phyloP scores from a whole-genome alignment of 2,797 vertebrate species.

The Crocidura indochinensis region DNA sequence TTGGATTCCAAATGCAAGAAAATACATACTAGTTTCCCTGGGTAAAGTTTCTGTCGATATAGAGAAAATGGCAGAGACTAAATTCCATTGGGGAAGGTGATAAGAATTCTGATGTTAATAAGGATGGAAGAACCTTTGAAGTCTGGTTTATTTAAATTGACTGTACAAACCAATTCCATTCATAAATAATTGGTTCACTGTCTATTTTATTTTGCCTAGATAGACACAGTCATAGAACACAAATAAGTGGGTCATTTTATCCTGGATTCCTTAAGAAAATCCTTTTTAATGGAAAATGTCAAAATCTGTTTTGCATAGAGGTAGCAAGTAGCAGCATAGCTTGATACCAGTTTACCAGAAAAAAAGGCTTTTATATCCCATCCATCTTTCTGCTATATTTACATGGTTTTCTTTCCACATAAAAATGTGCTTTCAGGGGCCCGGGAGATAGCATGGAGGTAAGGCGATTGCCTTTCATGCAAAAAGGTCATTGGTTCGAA shows the following conservation, averaged over 20 bases:
- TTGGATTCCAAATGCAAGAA: slow-evolving; percentile 71
- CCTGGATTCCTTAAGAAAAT: slow-evolving; percentile 44
- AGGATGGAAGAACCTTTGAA: not conserved
- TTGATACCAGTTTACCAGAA: slow-evolving; percentile 23
- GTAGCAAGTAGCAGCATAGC: not conserved
- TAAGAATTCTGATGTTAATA: not conserved
- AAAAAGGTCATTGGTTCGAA: too few relatives aligned
- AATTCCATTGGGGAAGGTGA: not conserved
- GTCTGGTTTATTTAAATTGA: not conserved
- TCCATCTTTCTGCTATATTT: not conserved
- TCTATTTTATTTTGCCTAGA: slow-evolving; percentile 18
- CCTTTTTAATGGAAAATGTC: slow-evolving; percentile 55
- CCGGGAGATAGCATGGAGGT: too few relatives aligned
- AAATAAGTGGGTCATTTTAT: slow-evolving; percentile 29
- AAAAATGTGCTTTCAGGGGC: slow-evolving; percentile 10
- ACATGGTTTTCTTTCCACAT: slow-evolving; percentile 37
- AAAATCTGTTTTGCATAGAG: slow-evolving; percentile 27
- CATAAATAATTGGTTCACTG: slow-evolving; percentile 52
- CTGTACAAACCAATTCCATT: slow-evolving; percentile 50
- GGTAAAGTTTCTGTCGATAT: not conserved
- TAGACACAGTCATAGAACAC: not conserved
- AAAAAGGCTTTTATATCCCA: not conserved
- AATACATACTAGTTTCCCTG: not conserved
- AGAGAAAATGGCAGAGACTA: not conserved
- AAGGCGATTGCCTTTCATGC: too few relatives aligned